Conservation (phyloP, 2,113 vertebrate genomes). For the Taxidea taxus region DNA sequence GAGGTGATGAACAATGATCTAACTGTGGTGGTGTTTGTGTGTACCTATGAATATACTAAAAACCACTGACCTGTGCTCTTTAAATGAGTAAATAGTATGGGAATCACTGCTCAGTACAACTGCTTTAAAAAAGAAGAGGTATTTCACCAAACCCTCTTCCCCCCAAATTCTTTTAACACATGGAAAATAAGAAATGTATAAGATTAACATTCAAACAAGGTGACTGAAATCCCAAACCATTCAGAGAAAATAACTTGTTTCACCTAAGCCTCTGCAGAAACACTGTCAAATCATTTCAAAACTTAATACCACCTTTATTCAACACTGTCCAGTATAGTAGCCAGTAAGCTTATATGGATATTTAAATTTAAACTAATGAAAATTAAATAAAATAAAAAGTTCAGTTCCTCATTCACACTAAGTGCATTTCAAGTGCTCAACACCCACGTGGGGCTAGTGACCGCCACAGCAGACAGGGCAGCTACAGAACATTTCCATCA, state of each 20-base stretch:
- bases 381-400: background rate
- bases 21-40: background rate
- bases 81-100: background rate
- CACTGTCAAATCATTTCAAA: background rate
- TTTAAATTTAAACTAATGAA: background rate
- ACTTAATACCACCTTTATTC: background rate
- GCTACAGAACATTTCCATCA: background rate
- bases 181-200: background rate
- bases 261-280: background rate
- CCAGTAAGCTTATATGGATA: background rate
- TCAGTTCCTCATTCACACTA: background rate
- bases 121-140: background rate
- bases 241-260: background rate
- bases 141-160: background rate
- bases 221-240: background rate
- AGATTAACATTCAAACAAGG: constrained; percentile 14
- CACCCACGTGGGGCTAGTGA: background rate
- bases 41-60: background rate
- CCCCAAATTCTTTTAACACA: background rate
- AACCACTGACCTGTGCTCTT: background rate
- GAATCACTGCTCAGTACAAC: background rate
- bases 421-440: background rate
- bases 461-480: too few species aligned
- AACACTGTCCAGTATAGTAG: background rate
- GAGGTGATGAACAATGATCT: background rate